Conservation (phyloP, 2,888 invertebrate species). For the Drosophila sordidapex region DNA sequence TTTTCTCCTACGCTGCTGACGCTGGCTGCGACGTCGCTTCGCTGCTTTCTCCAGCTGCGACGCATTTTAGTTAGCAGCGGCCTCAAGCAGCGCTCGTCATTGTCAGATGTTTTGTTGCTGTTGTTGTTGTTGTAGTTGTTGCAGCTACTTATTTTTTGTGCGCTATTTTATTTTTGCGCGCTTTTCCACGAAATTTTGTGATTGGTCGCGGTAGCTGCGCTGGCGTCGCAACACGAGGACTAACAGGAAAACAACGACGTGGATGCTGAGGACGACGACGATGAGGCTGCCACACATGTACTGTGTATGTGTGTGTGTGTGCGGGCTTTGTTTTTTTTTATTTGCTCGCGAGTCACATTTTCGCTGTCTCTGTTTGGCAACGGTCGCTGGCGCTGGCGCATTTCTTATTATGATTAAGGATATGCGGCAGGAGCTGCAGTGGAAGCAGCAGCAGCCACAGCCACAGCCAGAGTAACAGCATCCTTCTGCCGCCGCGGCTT, state of each 20-base stretch:
- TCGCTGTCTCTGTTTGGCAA: slow-evolving; percentile 78
- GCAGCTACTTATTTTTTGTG: slow-evolving; percentile 73
- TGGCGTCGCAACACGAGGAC: slow-evolving; percentile 59
- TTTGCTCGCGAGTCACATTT: slow-evolving; percentile 65
- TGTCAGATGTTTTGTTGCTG: slow-evolving; percentile 50
- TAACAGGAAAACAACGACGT: slow-evolving; percentile 58
- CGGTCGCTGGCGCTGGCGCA: slow-evolving; percentile 70
- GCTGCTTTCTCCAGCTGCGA: slow-evolving; percentile 64
- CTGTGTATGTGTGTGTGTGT: slow-evolving; percentile 26
- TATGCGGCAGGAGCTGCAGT: slow-evolving; percentile 53
- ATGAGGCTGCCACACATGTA: slow-evolving; percentile 43
- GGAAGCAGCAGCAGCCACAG: slow-evolving; percentile 38
- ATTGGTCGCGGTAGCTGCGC: slow-evolving; percentile 74
- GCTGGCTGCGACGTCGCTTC: slow-evolving; percentile 40
- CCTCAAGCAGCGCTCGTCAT: slow-evolving; percentile 64
- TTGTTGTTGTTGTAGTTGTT: slow-evolving; percentile 46
- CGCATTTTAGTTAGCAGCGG: slow-evolving; percentile 73
- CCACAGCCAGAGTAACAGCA: slow-evolving; percentile 28
- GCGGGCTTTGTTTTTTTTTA: slow-evolving; percentile 39
- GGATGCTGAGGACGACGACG: slow-evolving; percentile 63
- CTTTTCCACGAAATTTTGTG: slow-evolving; percentile 81
- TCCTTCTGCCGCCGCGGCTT: slow-evolving; percentile 51
- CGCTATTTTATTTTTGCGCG: slow-evolving; percentile 77
- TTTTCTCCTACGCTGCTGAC: slow-evolving; percentile 65
- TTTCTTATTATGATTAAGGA: slow-evolving; percentile 82